Base-by-base conservation (phyloP, 2,888 invertebrate species). In the Campoplex nolae region DNA sequence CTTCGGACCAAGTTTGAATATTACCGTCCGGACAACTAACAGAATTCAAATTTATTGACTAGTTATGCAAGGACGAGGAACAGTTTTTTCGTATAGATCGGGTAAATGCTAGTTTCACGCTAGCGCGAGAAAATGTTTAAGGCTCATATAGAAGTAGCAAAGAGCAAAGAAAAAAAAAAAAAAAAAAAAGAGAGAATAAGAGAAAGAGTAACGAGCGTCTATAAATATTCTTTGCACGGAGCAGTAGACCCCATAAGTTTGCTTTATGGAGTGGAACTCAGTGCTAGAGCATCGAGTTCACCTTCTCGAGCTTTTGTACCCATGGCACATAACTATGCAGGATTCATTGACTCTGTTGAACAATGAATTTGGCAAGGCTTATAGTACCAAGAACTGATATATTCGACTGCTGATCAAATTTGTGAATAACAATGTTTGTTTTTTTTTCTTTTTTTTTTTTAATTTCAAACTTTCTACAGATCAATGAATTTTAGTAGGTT, bases 161-260 rank as follows among this genome's bases (percentile, higher is more conserved):
- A 23, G 74, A 51, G 48, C 13, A 48, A 77, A 32, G 51, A 13
- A 74, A 68, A 82, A 71, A 35, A 75, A 13, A 74, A 68, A 82
- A 71, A 35, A 75, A 28, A 42, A 38, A 58, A 62, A 67, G 85
- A 67, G 58, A 70, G 54, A 18, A 32, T 82, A 16, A 35, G 38
- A 13, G 23, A 58, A 83, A 82, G 84, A 85, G 85, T 85, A 87
- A 87, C 85, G 80, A 81, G 85, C 82, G 88, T 88, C 88, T 88
- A 92, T 93, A 92, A 93, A 93, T 93, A 92, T 92, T 92, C 92
- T 88, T 79, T 79, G 87, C 91, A 88, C 89, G 88, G 88, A 90
- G 88, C 89, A 87, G 84, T 88, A 87, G 87, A 71, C 86, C 87
- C 89, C 90, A 89, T 90, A 89, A 88, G 89, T 90, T 88, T 88